Evolutionary conservation across 2,888 invertebrate species (phyloP).

Genomic region (Alviniconcha strummeri): DNA sequence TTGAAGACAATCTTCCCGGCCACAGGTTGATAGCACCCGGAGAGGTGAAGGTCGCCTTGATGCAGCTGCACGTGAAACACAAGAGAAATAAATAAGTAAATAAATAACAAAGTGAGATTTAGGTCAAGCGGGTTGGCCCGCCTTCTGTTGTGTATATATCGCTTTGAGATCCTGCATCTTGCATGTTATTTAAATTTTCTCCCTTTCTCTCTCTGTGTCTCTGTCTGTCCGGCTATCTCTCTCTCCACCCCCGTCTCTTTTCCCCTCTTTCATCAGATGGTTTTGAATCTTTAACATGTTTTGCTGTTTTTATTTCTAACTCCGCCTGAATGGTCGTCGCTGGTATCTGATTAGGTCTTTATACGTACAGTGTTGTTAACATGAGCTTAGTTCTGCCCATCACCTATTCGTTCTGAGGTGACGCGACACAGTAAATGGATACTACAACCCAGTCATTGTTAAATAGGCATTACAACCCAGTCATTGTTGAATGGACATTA

Average conservation of each 20-base stretch:
- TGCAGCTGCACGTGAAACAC: constrained; percentile 57
- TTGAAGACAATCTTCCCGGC: constrained; percentile 69
- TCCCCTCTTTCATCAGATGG: background rate
- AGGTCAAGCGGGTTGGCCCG: background rate
- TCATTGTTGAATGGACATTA: too few species aligned
- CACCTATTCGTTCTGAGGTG: too few species aligned
- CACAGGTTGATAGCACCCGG: constrained; percentile 68
- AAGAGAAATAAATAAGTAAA: background rate
- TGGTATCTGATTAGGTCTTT: background rate
- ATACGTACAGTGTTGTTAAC: too few species aligned
- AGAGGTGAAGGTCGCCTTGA: constrained; percentile 66
- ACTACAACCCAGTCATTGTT: too few species aligned
- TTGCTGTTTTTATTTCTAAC: constrained; percentile 21
- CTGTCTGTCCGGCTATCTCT: constrained; percentile 25
- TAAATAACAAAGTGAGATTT: constrained; percentile 1
- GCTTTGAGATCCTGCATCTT: background rate
- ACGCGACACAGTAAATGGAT: too few species aligned
- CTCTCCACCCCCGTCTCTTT: background rate
- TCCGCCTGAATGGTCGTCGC: constrained; percentile 23
- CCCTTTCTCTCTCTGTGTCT: constrained; percentile 31
- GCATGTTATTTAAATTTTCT: background rate
- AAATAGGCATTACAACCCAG: too few species aligned
- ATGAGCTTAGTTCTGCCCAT: too few species aligned
- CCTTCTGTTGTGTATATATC: background rate
- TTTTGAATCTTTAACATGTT: background rate